Percentiles rank a stretch among this genome's conserved stretches.
Conservation (phyloP, 53 echinoderm and acorn worm genomes). For the Henricia sp. region DNA sequence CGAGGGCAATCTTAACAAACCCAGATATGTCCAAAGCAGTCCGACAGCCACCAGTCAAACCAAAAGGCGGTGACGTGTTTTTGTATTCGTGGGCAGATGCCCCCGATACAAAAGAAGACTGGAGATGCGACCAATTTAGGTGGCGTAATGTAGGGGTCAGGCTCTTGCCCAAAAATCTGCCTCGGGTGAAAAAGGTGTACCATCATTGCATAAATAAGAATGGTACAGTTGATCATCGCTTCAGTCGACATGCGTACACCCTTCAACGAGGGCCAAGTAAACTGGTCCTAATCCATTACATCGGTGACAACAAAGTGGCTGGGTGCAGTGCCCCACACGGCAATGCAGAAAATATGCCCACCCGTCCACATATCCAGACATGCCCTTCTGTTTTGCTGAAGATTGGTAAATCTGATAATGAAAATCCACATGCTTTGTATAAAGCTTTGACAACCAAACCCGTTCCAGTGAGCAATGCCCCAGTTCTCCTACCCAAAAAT, state of each 20-base stretch:
- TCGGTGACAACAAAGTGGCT: neutral
- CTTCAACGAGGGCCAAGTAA: neutral
- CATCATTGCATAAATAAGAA: neutral
- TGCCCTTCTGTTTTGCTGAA: neutral
- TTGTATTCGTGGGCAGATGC: slow-evolving; percentile 8
- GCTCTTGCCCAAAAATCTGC: neutral
- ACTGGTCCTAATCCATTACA: neutral
- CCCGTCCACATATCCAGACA: neutral
- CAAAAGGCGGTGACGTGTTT: neutral
- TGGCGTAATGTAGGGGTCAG: neutral
- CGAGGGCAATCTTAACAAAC: neutral
- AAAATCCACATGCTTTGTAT: neutral
- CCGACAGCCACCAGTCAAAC: neutral
- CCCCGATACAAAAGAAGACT: neutral
- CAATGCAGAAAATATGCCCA: neutral
- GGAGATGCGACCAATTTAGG: neutral
- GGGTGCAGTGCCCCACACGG: neutral
- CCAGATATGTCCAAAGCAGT: neutral
- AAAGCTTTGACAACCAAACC: neutral
- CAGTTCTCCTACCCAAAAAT: neutral
- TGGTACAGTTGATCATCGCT: neutral
- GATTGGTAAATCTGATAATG: neutral
- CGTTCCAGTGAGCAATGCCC: neutral
- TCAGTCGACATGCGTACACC: neutral
- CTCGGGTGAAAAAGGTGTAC: neutral